Evolutionary conservation across 37 sponge, comb jelly and placozoan genomes (phyloP).

Genomic region (Chondrosia reniformis): DNA sequence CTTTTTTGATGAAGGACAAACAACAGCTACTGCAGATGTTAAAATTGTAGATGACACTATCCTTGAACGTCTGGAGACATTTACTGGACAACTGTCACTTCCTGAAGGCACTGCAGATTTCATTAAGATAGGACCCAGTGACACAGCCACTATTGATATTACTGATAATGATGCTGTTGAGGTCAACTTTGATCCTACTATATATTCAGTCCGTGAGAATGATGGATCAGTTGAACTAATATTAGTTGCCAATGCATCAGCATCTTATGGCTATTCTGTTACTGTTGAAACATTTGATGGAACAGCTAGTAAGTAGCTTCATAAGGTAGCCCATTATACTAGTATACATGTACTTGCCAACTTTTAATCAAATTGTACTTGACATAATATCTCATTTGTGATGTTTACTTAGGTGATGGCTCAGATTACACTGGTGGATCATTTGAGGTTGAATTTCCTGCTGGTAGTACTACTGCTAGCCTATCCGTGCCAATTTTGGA

Average conservation of each 20-base stretch:
- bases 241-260: not conserved
- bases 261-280: not conserved
- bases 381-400: no score
- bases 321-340: no score
- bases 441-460: not conserved
- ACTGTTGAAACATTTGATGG: not conserved
- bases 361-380: no score
- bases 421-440: not conserved
- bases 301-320: conserved; percentile 2
- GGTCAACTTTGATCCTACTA: conserved; percentile 1
- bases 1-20: no score
- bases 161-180: not conserved
- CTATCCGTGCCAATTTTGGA: not conserved
- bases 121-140: not conserved
- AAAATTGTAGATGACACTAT: not conserved
- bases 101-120: not conserved
- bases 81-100: not conserved
- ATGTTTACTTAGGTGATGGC: not conserved
- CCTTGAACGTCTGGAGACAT: not conserved
- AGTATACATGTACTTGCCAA: no score
- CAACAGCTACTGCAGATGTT: no score
- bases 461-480: conserved; percentile 13
- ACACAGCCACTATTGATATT: not conserved
- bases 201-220: not conserved
- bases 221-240: not conserved